Conservation (phyloP, 2,888 invertebrate species). For the Plusia festucae region DNA sequence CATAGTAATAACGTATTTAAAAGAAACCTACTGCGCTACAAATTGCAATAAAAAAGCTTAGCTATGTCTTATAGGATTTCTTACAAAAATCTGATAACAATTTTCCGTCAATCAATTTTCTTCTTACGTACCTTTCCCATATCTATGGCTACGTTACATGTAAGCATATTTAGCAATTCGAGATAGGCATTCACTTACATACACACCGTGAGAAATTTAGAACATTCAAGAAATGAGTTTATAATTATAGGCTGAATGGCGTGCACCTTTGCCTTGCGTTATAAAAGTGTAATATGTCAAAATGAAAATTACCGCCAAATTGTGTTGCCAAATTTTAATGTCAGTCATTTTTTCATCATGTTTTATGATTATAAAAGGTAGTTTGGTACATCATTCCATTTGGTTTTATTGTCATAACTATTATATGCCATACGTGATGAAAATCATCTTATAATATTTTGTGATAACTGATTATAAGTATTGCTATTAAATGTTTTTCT, state of each 20-base stretch:
- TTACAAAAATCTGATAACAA: constrained; percentile 44
- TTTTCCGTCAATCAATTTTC: constrained; percentile 48
- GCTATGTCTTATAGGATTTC: constrained; percentile 4
- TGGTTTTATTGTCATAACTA: not conserved
- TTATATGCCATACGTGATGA: not conserved
- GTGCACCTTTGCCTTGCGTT: constrained; percentile 31
- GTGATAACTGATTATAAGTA: not conserved
- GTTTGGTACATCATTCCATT: not conserved
- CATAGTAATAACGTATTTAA: too few relatives aligned
- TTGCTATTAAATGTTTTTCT: not conserved
- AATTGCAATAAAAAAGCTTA: too few relatives aligned
- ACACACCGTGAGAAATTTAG: constrained; percentile 56
- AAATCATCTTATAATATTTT: not conserved
- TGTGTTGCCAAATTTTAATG: constrained; percentile 31
- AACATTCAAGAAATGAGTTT: constrained; percentile 56
- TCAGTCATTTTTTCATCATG: not conserved
- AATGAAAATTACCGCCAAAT: constrained; percentile 40
- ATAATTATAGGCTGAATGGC: constrained; percentile 56
- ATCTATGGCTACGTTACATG: constrained; percentile 30
- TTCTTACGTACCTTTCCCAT: constrained; percentile 25
- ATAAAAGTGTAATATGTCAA: constrained; percentile 60
- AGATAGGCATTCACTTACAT: constrained; percentile 40
- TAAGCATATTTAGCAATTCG: constrained; percentile 48
- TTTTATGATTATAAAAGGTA: not conserved
- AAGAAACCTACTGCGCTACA: too few relatives aligned